Evolutionary conservation across 2,888 invertebrate genomes (phyloP).

Genomic region (Scelioninae gen. 2): DNA sequence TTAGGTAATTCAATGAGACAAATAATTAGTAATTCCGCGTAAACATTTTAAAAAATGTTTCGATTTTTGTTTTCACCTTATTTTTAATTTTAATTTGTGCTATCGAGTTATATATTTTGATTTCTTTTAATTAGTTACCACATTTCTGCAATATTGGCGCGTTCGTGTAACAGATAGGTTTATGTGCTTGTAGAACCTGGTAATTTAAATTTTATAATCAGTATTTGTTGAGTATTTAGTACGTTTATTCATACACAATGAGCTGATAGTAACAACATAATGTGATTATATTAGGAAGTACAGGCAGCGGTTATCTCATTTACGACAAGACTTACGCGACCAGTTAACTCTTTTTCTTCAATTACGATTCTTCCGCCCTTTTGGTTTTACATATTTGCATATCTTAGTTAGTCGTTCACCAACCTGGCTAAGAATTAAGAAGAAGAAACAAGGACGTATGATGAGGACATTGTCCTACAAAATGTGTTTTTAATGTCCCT

Average conservation of each 20-base stretch:
- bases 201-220: constrained; percentile 18
- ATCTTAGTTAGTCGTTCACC: constrained; percentile 23
- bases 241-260: constrained; percentile 30
- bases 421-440: constrained; percentile 10
- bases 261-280: constrained; percentile 36
- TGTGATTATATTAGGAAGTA: constrained; percentile 35
- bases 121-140: too few relatives aligned
- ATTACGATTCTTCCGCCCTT: constrained; percentile 41
- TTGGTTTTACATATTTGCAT: constrained; percentile 29
- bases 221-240: constrained; percentile 27
- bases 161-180: not conserved
- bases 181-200: not conserved
- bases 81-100: too few relatives aligned
- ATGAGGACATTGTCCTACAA: constrained; percentile 43
- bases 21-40: too few relatives aligned
- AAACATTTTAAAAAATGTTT: too few relatives aligned
- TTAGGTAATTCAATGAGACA: too few relatives aligned
- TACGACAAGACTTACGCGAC: constrained; percentile 34
- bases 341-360: constrained; percentile 28
- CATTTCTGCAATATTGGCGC: too few relatives aligned
- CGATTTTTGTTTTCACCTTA: too few relatives aligned
- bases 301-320: constrained; percentile 46
- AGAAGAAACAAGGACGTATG: constrained; percentile 28
- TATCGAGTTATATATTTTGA: too few relatives aligned
- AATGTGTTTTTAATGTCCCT: constrained; percentile 36